These are phyloP conservation scores for Aricia agestis DNA, from an alignment of 1,140 invertebrate genomes.

Conservation along the genomic window DNA sequence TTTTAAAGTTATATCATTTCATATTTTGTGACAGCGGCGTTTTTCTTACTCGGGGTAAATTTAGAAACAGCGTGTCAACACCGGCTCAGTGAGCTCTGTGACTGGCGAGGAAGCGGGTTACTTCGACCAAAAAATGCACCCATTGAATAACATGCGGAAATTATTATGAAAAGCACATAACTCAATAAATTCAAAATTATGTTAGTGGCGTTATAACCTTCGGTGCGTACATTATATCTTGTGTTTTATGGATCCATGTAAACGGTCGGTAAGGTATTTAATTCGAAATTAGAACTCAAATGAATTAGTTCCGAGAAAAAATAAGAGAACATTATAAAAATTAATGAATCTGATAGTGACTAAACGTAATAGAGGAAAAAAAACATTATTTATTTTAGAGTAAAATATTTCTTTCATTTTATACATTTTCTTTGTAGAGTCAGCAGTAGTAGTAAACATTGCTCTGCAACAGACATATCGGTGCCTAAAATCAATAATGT, in stretches of 20 bases:
- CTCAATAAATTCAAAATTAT: slow-evolving; percentile 33
- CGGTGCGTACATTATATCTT: slow-evolving; percentile 34
- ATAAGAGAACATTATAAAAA: neutral
- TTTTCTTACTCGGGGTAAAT: slow-evolving; percentile 20
- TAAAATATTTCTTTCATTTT: slow-evolving; percentile 14
- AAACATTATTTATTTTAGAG: neutral
- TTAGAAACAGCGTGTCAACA: slow-evolving; percentile 28
- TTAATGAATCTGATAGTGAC: neutral
- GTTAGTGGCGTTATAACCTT: slow-evolving; percentile 39
- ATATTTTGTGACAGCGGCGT: neutral
- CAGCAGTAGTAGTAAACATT: slow-evolving; percentile 35
- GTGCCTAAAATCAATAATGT: slow-evolving; percentile 60
- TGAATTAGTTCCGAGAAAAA: neutral
- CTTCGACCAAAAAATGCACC: slow-evolving; percentile 35
- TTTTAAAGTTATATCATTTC: neutral
- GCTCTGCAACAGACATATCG: slow-evolving; percentile 32
- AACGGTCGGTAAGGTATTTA: slow-evolving; percentile 31
- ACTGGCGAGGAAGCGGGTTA: slow-evolving; percentile 28
- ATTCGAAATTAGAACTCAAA: slow-evolving; percentile 20
- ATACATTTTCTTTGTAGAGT: slow-evolving; percentile 9
- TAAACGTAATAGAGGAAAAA: neutral
- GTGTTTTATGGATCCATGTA: slow-evolving; percentile 28
- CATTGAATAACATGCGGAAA: slow-evolving; percentile 27
- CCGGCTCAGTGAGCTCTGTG: slow-evolving; percentile 27
- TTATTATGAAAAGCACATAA: slow-evolving; percentile 32